Base-by-base conservation (phyloP, 1,140 invertebrate genomes). In the Thaumatotibia leucotreta region DNA sequence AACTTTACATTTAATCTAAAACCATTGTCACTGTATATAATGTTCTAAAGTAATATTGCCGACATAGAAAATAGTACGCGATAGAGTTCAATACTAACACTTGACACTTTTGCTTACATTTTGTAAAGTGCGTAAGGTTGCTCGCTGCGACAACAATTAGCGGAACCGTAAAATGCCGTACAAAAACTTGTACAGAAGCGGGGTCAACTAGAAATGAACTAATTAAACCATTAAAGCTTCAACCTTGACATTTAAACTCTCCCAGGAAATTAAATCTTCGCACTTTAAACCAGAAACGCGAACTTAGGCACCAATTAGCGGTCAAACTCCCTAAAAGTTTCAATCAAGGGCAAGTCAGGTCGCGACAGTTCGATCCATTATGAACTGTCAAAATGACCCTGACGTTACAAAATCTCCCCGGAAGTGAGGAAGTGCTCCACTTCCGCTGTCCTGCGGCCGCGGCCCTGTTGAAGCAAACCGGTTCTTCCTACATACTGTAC, bases 341-440 rank as follows among this genome's bases (percentile, higher is more conserved):
- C 50, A 23, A 31, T 58, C 52, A 58, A 58, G 52, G 52, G 27
- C n/a, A 29, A 23, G 17, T 10, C 23, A 11, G 52, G 52, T 58
- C 52, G 22, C 52, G 24, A 58, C 24, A 14, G 8, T 27, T 27
- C 27, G 24, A 31, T 58, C 52, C 52, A 58, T 58, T 58, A 31
- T 20, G 29, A 4, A 22, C 52, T 58, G 52, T 66, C 70, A 70
- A 68, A 68, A 72, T 61, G 22, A 14, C 69, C 73, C 71, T 75
- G 75, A 75, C 67, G 67, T 77, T 68, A 68, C 68, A 68, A 62
- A 68, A 71, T 69, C 39, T 69, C 68, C 68, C 66, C 68, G 74
- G 74, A 79, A 79, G 68, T 69, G 20, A 65, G 76, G 76, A 78
- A 78, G 69, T 74, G 27, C 8, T 20, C 61, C 17, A 29, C 69